Base-by-base conservation (phyloP, 30 jellyfish, hydroid and myxozoan species). In the Clytia hemisphaerica region DNA sequence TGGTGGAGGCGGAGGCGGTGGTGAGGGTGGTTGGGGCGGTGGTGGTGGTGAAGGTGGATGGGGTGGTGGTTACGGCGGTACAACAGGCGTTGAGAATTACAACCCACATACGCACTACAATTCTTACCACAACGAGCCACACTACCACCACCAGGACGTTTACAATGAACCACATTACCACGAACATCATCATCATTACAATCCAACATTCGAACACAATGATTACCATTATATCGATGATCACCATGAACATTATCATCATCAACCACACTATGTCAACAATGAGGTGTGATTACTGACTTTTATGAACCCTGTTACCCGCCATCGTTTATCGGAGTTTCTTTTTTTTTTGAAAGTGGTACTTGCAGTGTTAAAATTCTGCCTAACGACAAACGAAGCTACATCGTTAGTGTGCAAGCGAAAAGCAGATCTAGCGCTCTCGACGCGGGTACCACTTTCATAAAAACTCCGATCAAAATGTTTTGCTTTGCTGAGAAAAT, bases 171-270 rank as follows among this genome's bases (percentile, higher is more conserved):
- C 70, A 22, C 70, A 57, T 33, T 57, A 57, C 33, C 70, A 57
- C 16, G 30, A n/a, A 26, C 25, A 21, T 30, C 30, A 7, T 33
- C 30, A 7, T 21, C 70, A 57, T n/a, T 37, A 57, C 50, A 44
- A 57, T 26, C 70, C 70, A 16, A 37, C 25, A 9, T 57, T 21
- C 50, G 38, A 57, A 57, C 70, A 21, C 16, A 28, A 57, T n/a
- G 70, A 57, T 26, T 33, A 57, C 42, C 70, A 57, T 57, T 57
- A n/a, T 44, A 37, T 22, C 30, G 70, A 57, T 44, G 30, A 57
- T n/a, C 70, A 57, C 30, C 70, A 57, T 6, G 70, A 57, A 6
- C 70, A 57, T 57, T 57, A 57, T 30, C 70, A 57, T 4, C 26
- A 57, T 33, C 38, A 57, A 31, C 70, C 70, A n/a, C 70, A 57